Base-by-base conservation (phyloP, 2,888 invertebrate species). In the Drosophila nigricruria region DNA sequence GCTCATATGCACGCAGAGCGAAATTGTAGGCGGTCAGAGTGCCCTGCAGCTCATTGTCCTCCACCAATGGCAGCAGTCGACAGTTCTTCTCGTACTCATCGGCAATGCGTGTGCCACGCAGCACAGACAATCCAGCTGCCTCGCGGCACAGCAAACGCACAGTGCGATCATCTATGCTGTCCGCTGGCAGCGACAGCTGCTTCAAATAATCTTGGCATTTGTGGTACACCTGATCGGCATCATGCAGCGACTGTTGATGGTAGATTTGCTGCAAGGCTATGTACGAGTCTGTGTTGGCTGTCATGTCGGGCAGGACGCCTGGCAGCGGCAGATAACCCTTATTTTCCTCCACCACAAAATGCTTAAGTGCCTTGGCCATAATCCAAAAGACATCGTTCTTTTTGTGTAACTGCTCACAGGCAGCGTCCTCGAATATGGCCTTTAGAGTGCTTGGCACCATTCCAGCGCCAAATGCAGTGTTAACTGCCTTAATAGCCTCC, bases 271-370 rank as follows among this genome's bases (percentile, higher is more conserved):
- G 98, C 61, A 99, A 94, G 72, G 96, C 95, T 50, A 99, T 95
- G 92, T 97, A 99, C 83, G 97, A 96, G 70, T 96, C 96, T 5
- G 98, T 98, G 81, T 98, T 98, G 2, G 98, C 96, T 5, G 98
- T 98, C 99, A 99, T 99, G 91, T 99, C 99, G 3, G 99, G 99
- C 47, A 99, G 93, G 10, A 96, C 95, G 25, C 99, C 99, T 85
- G 96, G 95, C 6, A 99, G 92, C 8, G 99, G 99, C 25, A 99
- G 93, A 68, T 94, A 94, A 23, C 96, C 97, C 76, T 95, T 94
- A 6, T 97, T 97, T 93, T 98, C 98, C 69, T 96, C 95, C 86
- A 96, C 95, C 36, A 97, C 95, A 93, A 98, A 98, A 84, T 97
- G 96, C 92, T 96, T 95, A 2, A 99, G 93, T 16, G 98, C 98